Evolutionary conservation across 2,888 invertebrate genomes (phyloP), one percentile per base, ranked within the genome.

Genomic region (Branchipolynoe longqiensis): DNA sequence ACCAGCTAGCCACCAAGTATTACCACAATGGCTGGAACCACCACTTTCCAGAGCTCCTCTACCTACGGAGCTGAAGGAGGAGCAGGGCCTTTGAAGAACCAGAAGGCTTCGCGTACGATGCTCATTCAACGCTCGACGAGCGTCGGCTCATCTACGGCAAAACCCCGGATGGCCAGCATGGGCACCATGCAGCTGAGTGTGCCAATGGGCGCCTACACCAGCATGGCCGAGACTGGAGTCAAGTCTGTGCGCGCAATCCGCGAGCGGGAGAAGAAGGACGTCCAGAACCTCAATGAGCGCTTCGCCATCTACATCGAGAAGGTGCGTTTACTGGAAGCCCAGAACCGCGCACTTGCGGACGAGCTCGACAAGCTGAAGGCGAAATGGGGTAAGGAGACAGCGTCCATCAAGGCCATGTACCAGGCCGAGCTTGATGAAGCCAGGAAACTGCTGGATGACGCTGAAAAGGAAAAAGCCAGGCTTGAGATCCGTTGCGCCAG

Each of bases 301-400:
- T 94, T 95, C 84, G 95, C 94, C 86, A 92, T 90, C 90, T 95
- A 95, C 91, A 95, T 95, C 87, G 95, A 95, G 92, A 94, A 94
- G 90, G 89, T 90, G 33, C 89, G 94, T 73, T 94, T 94, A 87
- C 89, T 94, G 84, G 94, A 94, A 87, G 93, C 93, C 25, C 94
- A 94, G 89, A 94, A 94, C 90, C 89, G 91, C 82, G 92, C 93
- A 87, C 88, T 94, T 64, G 93, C 91, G 64, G 89, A 90, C 18
- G 94, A 94, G 87, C 87, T 94, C 85, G 92, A 93, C 28, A 90
- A 91, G 36, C 89, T 94, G 84, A 91, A 28, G n/a, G n/a, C n/a
- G n/a, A n/a, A n/a, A n/a, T n/a, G n/a, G n/a, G n/a, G n/a, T n/a
- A n/a, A n/a, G n/a, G 85, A 84, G 14, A 92, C 92, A 0, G 89